Base-by-base conservation (phyloP, 2,797 vertebrate species). In the Typhlichthys subterraneus region DNA sequence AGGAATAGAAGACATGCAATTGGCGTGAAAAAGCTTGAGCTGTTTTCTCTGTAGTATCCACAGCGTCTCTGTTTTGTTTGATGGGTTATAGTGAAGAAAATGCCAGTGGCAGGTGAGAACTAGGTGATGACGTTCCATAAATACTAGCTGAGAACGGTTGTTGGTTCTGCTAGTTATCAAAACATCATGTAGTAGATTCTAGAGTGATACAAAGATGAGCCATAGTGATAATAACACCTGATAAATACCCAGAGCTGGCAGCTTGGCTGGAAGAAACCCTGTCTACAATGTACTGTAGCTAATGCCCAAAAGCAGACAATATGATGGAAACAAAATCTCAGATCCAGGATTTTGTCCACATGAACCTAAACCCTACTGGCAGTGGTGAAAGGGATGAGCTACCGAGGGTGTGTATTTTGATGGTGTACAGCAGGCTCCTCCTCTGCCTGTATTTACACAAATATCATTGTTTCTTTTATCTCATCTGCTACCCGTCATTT, bases 271-370 rank as follows among this genome's bases (percentile, higher is more conserved):
- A n/a, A 57, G 54, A 8, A 12, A 12, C 1, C 12, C 52, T 53
- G 56, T 46, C 46, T 68, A 63, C 31, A 19, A 6, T 4, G 23
- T 23, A 23, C 23, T 15, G 46, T 23, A 45, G 7, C 46, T 72
- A 72, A 69, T 46, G 1, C 61, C 2, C 7, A 19, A 23, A 23
- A 47, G 49, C 15, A 23, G 45, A 59, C 19, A 48, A 33, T 12
- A 60, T n/a, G 4, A n/a, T 10, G 38, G 59, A 3, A 11, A 13
- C 23, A 52, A 60, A 62, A 51, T 67, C 47, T 53, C n/a, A 14
- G 66, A 67, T 65, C 70, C 53, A 42, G 66, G 48, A 17, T 55
- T 49, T 60, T 60, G 63, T 61, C 69, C 19, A 57, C 53, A 70
- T 60, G 29, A 61, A 66, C 63, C 23, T 58, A 45, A 42, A 62